Base-by-base conservation (phyloP, 1,140 invertebrate genomes). In the Conopomorpha cramerella region DNA sequence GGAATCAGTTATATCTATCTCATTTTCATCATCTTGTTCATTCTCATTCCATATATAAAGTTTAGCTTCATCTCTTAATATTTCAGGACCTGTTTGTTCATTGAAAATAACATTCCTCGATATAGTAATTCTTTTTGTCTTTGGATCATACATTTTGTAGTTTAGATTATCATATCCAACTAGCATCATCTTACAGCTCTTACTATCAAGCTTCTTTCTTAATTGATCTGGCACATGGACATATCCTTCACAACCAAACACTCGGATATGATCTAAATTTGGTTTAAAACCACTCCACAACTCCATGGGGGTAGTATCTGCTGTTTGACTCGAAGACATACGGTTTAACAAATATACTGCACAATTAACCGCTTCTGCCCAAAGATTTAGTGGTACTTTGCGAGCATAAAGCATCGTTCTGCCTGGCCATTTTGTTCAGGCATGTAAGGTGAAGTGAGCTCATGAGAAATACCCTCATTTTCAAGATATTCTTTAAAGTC, bases 331-430 rank as follows among this genome's bases (percentile, higher is more conserved):
- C 6, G 46, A 47, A 3, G 50, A 45, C 4, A 35, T 41, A 7
- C 55, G 30, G 26, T 74, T 74, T 16, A 53, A 36, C 13, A 70
- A 25, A 37, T 72, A 70, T n/a, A 49, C 51, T 1, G 66, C 64
- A 40, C 53, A 63, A 30, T 44, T 34, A 12, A 62, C 15, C 8
- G 36, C 27, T 14, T 37, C 30, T 70, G 14, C 23, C 17, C 19
- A 16, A 4, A 40, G 33, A 2, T 27, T 34, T 2, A 30, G 16
- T 10, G 36, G 34, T 6, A 73, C 26, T 2, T 44, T 25, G 11
- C 41, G 26, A 3, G 40, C 41, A 11, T 25, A 38, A n/a, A 48
- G 11, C 26, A 48, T 38, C 26, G 32, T 39, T 34, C 44, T 33
- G 56, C 45, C 4, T 43, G 37, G 8, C 66, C 67, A 42, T 76